Evolutionary conservation across 2,113 vertebrate species (phyloP).

Genomic region (Pampusana beccarii): DNA sequence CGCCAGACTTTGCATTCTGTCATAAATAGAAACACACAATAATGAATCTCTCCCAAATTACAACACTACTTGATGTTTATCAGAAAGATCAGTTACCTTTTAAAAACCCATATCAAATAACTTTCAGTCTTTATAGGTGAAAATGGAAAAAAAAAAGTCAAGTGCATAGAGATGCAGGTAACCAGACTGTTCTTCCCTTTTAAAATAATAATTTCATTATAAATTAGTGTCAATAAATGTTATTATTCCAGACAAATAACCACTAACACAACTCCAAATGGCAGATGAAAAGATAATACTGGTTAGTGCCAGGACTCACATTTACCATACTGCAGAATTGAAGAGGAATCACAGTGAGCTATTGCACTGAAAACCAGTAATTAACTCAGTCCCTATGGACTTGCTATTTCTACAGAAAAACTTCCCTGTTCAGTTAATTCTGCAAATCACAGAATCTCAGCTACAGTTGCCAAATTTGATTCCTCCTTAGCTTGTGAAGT

Average conservation of each 20-base stretch:
- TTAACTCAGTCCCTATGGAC: not conserved
- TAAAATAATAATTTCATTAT: conserved; percentile 1
- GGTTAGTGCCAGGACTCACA: conserved; percentile 6
- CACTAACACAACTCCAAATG: conserved; percentile 6
- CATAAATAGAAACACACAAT: conserved; percentile 58
- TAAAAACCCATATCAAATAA: conserved; percentile 32
- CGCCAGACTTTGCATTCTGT: conserved; percentile 99
- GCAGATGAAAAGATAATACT: conserved; percentile 18
- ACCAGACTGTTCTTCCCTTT: not conserved
- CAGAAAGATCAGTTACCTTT: not conserved
- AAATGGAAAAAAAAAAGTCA: not conserved
- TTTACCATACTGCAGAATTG: not conserved
- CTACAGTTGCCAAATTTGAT: conserved; percentile 1
- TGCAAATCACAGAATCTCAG: conserved; percentile 5
- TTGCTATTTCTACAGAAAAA: conserved; percentile 26
- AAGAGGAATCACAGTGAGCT: conserved; percentile 15
- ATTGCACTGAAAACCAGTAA: conserved; percentile 13
- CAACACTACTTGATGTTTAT: not conserved
- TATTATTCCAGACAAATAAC: conserved; percentile 29
- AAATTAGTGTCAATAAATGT: conserved; percentile 33
- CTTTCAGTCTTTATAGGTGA: not conserved
- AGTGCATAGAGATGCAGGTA: not conserved
- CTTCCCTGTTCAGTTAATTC: not conserved
- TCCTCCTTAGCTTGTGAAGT: not conserved
- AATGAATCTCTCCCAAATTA: conserved; percentile 19